Evolutionary conservation across 2,113 vertebrate genomes (phyloP).

Genomic region (Limanda limanda): DNA sequence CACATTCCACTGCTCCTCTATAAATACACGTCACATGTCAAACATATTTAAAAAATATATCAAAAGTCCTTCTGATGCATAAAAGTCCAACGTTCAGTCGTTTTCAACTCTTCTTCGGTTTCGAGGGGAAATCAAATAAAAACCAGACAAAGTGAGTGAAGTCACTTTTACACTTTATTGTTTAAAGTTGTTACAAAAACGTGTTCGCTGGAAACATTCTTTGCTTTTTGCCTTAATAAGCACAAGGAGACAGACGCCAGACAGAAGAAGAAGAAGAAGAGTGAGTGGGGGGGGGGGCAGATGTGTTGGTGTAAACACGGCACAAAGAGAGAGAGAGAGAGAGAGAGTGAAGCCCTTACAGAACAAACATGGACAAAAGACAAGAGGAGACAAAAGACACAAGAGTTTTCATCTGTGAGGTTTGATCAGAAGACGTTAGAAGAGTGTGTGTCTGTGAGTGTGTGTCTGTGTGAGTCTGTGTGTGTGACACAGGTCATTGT

Average conservation of each 20-base stretch:
- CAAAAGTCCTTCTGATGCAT: too few species aligned
- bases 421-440: slow-evolving; percentile 60
- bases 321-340: slow-evolving; percentile 21
- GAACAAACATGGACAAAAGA: slow-evolving; percentile 15
- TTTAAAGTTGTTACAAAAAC: slow-evolving; percentile 86
- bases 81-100: too few species aligned
- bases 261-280: slow-evolving; percentile 35
- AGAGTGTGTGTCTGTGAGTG: slow-evolving; percentile 5
- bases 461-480: too few species aligned
- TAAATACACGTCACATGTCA: too few species aligned
- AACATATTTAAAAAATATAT: too few species aligned
- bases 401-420: slow-evolving; percentile 43
- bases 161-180: slow-evolving; percentile 81
- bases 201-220: slow-evolving; percentile 79
- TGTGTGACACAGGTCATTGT: slow-evolving; percentile 34
- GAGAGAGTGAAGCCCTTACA: slow-evolving; percentile 71
- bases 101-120: too few species aligned
- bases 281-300: background rate
- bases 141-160: background rate
- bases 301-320: slow-evolving; percentile 14
- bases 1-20: too few species aligned
- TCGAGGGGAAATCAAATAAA: background rate
- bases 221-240: slow-evolving; percentile 70
- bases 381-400: background rate
- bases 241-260: slow-evolving; percentile 48